These are phyloP conservation scores for Lamproptera curius DNA, from an alignment of 2,888 invertebrate species.

Conservation along the genomic window DNA sequence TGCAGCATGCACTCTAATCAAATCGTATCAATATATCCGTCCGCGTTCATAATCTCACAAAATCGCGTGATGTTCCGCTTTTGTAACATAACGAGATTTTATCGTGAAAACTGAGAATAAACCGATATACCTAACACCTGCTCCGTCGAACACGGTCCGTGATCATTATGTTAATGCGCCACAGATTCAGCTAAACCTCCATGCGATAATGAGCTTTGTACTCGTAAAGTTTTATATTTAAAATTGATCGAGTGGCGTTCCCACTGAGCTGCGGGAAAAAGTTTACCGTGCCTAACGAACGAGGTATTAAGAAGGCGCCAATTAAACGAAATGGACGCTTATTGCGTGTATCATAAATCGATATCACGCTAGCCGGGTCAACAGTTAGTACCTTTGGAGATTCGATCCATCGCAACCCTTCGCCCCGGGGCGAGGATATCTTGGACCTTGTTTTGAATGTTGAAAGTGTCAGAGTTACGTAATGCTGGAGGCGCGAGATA, in stretches of 20 bases:
- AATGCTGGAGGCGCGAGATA: constrained; percentile 70
- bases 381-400: constrained; percentile 70
- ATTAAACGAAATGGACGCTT: constrained; percentile 73
- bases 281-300: constrained; percentile 57
- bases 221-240: constrained; percentile 40
- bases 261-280: constrained; percentile 46
- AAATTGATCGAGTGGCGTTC: constrained; percentile 37
- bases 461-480: constrained; percentile 74
- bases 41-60: constrained; percentile 54
- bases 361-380: constrained; percentile 60
- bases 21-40: constrained; percentile 27
- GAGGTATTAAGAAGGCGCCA: constrained; percentile 61
- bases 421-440: constrained; percentile 59
- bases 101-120: constrained; percentile 73
- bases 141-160: constrained; percentile 68
- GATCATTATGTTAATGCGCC: constrained; percentile 72
- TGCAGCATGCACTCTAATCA: constrained; percentile 20
- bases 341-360: constrained; percentile 68
- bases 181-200: constrained; percentile 46
- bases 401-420: constrained; percentile 48
- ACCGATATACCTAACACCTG: constrained; percentile 73
- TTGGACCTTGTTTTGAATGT: constrained; percentile 73
- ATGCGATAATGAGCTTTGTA: constrained; percentile 50
- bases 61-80: constrained; percentile 48
- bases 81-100: constrained; percentile 70